Base-by-base conservation (phyloP, 2,797 vertebrate genomes). In the Spatula clypeata region DNA sequence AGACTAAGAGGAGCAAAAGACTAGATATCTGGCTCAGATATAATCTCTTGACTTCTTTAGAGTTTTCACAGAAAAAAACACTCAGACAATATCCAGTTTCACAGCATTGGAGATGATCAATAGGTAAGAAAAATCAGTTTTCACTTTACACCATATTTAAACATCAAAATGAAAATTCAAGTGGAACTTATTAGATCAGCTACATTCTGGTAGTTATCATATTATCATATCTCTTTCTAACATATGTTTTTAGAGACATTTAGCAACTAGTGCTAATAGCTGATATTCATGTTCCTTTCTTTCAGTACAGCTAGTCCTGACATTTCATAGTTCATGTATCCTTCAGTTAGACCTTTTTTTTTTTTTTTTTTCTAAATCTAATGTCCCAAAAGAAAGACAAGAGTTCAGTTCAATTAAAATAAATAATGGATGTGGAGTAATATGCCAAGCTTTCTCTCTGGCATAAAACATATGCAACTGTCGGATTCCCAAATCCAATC, bases 331-430 rank as follows among this genome's bases (percentile, higher is more conserved):
- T 31, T 93, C 32, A 23, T 19, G 13, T 57, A 40, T 61, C 60
- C 73, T 83, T 89, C 60, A 76, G 9, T 65, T 72, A 55, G 64
- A 51, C 9, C 40, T 69, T 64, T 66, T 49, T 58, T 82, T 60
- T 45, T 44, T 45, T 31, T 47, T 23, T 47, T 47, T 47, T 12
- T 14, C 24, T 64, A 67, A 83, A 64, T 64, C 32, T 76, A 76
- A 24, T 26, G 23, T 73, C 40, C 29, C 24, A 31, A 42, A 73
- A 73, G 47, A 69, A 83, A 70, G 38, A 79, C 11, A 75, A 79
- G n/a, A 75, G 47, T 82, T 89, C 9, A n/a, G 44, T 58, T 88
- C 44, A 86, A 72, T 60, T 88, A 54, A 88, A 88, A 82, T 71
- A 85, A 94, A 83, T 79, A 91, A 72, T 72, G 34, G 20, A 67